Conservation (phyloP, 2,797 vertebrate genomes). For the Gambusia yucatana region DNA sequence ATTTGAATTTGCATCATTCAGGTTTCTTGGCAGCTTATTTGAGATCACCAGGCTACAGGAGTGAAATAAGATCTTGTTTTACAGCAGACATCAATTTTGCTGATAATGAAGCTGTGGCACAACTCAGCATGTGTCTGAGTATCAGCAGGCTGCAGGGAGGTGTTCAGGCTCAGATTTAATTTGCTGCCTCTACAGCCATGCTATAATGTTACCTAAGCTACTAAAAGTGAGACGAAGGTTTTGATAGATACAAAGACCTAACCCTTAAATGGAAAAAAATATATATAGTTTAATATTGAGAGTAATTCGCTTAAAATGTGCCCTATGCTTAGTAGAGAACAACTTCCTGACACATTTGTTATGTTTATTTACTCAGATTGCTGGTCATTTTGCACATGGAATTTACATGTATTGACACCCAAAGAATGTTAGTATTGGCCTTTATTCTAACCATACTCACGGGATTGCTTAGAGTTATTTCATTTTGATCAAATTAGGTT, state of each 20-base stretch:
- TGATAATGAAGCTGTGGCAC: constrained; percentile 60
- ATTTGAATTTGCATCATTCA: constrained; percentile 20
- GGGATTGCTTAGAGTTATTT: background rate
- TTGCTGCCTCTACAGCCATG: constrained; percentile 15
- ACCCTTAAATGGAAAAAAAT: constrained; percentile 4
- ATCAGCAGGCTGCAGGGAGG: constrained; percentile 39
- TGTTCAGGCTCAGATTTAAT: constrained; percentile 39
- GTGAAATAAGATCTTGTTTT: constrained; percentile 41
- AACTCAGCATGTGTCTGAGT: constrained; percentile 42
- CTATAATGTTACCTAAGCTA: constrained; percentile 29
- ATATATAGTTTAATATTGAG: background rate
- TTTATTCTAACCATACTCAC: background rate
- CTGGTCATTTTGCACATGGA: background rate
- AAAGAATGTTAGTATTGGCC: background rate
- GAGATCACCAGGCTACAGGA: constrained; percentile 24
- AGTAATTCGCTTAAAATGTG: background rate
- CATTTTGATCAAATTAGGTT: background rate
- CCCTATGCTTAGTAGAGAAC: background rate
- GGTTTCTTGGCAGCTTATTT: constrained; percentile 20
- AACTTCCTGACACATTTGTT: background rate
- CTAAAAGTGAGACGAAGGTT: constrained; percentile 34
- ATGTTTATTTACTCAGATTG: background rate
- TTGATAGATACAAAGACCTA: constrained; percentile 17
- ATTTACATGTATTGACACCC: background rate
- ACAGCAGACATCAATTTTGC: constrained; percentile 53